Evolutionary conservation across 2,797 vertebrate species (phyloP).

Genomic region (Acanthopagrus latus): DNA sequence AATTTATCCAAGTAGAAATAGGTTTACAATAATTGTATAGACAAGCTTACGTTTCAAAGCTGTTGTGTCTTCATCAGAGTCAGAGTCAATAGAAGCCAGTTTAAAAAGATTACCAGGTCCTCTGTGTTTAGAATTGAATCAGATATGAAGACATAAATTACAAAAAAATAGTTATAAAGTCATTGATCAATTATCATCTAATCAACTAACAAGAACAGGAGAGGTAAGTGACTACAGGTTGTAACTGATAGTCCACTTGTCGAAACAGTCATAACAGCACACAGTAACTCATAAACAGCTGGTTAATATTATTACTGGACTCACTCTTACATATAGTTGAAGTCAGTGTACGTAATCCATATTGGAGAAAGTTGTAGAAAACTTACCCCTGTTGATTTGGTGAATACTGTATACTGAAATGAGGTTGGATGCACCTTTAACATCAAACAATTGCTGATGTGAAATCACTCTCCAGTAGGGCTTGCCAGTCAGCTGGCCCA

Average conservation of each 20-base stretch:
- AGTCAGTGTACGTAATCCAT: neutral
- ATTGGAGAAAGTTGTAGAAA: neutral
- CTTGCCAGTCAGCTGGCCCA: too few species aligned
- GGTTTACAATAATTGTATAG: too few species aligned
- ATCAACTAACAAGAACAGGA: neutral
- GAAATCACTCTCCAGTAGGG: neutral
- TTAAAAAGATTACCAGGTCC: too few species aligned
- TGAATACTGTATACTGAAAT: neutral
- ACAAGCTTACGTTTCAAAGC: too few species aligned
- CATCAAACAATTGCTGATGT: neutral
- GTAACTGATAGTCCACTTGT: neutral
- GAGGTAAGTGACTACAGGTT: neutral
- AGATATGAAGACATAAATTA: too few species aligned
- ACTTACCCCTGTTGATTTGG: neutral
- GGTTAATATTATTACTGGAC: neutral
- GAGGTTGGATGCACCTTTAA: neutral
- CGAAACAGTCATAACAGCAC: neutral
- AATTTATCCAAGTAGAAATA: neutral
- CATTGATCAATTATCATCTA: neutral
- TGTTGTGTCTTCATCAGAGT: too few species aligned
- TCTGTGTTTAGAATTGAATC: too few species aligned
- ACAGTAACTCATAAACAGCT: neutral
- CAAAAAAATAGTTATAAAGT: too few species aligned
- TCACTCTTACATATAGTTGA: neutral
- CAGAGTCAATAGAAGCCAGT: too few species aligned